Conservation (phyloP, 2,888 invertebrate genomes). For the Andrena trimmerana region DNA sequence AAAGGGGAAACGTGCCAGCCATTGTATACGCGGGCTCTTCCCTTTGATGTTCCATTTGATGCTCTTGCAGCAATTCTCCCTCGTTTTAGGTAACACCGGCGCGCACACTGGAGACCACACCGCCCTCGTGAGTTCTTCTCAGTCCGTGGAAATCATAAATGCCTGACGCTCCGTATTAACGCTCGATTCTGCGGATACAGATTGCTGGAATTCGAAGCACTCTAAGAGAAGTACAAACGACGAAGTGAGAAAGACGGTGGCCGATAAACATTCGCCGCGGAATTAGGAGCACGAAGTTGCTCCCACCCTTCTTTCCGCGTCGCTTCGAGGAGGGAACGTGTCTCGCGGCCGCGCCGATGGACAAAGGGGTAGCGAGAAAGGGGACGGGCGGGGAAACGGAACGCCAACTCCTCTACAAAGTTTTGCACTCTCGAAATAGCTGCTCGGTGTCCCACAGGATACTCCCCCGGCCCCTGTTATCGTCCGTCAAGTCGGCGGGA, state of each 20-base stretch:
- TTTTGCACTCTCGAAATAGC: slow-evolving; percentile 70
- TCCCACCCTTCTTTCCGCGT: background rate
- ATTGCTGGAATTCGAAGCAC: background rate
- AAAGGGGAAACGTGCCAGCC: background rate
- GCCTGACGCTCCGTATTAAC: no score
- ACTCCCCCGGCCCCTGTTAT: slow-evolving; percentile 54
- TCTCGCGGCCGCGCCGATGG: slow-evolving; percentile 7
- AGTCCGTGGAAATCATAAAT: slow-evolving; percentile 1
- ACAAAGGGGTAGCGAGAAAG: slow-evolving; percentile 21
- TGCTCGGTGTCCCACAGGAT: slow-evolving; percentile 63
- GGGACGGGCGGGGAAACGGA: slow-evolving; percentile 1
- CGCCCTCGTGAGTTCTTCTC: background rate
- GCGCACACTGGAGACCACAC: background rate
- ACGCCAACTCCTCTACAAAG: slow-evolving; percentile 54
- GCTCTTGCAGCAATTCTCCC: background rate
- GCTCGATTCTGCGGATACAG: background rate
- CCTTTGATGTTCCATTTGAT: slow-evolving; percentile 11
- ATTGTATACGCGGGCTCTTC: background rate
- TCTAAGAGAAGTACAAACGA: background rate
- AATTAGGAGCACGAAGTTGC: slow-evolving; percentile 27
- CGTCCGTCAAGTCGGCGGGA: slow-evolving; percentile 47
- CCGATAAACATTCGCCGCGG: slow-evolving; percentile 18
- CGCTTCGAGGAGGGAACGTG: slow-evolving; percentile 1
- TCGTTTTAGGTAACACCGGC: background rate
- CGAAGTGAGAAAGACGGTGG: background rate